Percentiles rank a stretch among this genome's conserved stretches.
Conservation (phyloP, 1,140 invertebrate genomes). For the Ceratoteleas bidentatus region DNA sequence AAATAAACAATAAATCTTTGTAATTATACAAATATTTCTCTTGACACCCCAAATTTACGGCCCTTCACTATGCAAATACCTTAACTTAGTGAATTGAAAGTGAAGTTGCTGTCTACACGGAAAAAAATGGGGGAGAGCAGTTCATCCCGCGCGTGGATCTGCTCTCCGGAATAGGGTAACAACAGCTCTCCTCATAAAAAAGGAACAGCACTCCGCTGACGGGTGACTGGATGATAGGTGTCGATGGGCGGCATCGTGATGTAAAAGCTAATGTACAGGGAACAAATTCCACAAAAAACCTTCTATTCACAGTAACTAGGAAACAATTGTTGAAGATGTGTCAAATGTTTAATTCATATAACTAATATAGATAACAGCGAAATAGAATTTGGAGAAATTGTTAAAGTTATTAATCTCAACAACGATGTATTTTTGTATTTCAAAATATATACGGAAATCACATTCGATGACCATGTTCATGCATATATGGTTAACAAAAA, state of each 20-base stretch:
- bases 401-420: conserved; percentile 11
- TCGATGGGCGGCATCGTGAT: conserved; percentile 1
- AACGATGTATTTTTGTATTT: conserved; percentile 12
- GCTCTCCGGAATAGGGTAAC: too few relatives aligned
- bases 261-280: background rate
- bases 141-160: too few relatives aligned
- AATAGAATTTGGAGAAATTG: conserved; percentile 19
- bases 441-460: conserved; percentile 13
- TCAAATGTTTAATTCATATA: conserved; percentile 11
- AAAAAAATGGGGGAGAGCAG: too few relatives aligned
- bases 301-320: background rate
- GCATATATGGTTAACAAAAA: conserved; percentile 18
- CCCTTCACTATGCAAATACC: too few relatives aligned
- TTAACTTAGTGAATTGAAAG: too few relatives aligned
- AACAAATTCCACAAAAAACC: background rate
- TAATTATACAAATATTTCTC: too few relatives aligned
- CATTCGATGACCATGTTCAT: conserved; percentile 12
- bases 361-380: background rate
- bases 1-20: too few relatives aligned
- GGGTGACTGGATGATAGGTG: background rate
- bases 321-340: conserved; percentile 11
- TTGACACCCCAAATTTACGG: too few relatives aligned
- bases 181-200: too few relatives aligned
- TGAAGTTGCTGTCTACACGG: too few relatives aligned
- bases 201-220: too few relatives aligned